Conservation (phyloP, 2,888 invertebrate species). For the Galerucella calmariensis region DNA sequence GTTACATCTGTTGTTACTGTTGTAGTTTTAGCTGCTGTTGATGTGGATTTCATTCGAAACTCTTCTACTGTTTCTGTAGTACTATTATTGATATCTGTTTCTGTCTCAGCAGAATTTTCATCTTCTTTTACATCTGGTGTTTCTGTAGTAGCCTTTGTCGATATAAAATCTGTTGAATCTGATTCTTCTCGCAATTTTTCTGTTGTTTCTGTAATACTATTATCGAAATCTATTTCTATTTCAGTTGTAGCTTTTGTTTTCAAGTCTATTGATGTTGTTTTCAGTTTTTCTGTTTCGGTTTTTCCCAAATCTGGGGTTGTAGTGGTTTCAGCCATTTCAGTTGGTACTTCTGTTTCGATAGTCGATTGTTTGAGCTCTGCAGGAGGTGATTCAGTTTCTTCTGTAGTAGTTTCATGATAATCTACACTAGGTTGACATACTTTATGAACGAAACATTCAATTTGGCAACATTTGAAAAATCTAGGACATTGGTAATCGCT, state of each 20-base stretch:
- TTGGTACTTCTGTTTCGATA: not conserved
- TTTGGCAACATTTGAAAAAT: constrained; percentile 43
- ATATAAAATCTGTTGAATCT: not conserved
- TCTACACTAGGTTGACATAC: constrained; percentile 37
- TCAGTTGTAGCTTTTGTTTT: constrained; percentile 8
- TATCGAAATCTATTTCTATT: constrained; percentile 7
- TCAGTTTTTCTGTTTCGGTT: not conserved
- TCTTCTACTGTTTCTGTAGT: not conserved
- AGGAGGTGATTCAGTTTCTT: constrained; percentile 6
- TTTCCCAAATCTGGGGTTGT: not conserved
- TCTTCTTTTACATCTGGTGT: not conserved
- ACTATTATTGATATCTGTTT: not conserved
- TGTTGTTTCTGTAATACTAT: not conserved
- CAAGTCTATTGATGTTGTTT: not conserved
- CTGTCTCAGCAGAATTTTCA: not conserved
- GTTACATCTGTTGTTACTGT: not conserved
- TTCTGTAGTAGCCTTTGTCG: not conserved
- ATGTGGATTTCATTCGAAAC: not conserved
- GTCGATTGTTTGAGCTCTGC: constrained; percentile 1
- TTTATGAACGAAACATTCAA: constrained; percentile 41
- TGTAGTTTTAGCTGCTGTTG: not conserved
- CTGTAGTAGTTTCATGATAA: constrained; percentile 8
- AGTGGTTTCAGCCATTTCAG: not conserved
- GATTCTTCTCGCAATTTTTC: too few species aligned
- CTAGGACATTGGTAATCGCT: constrained; percentile 44